Base-by-base conservation (phyloP, 2,888 invertebrate genomes). In the Lutraria lutraria region DNA sequence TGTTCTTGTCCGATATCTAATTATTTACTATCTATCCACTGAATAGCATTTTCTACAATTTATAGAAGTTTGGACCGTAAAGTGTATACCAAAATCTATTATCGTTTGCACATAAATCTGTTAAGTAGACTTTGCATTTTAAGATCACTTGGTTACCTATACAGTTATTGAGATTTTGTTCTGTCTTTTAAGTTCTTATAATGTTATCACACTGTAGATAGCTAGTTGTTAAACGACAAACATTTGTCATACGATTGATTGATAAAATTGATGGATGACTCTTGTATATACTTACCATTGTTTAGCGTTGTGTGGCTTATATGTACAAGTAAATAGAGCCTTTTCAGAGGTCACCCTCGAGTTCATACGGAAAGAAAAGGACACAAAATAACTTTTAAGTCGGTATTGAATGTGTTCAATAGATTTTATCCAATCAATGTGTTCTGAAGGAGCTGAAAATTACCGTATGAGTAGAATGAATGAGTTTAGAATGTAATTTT, bases 181-280 rank as follows among this genome's bases (percentile, higher is more conserved):
- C 0, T 25, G 63, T 25, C 63, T n/a, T 68, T n/a, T 68, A 68
- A 21, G 60, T 25, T n/a, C 63, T 68, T 12, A 25, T 68, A 68
- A 25, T 25, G 25, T 25, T 68, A 68, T 68, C 25, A 25, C n/a
- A 68, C 63, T 13, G 8, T 8, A 21, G 63, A 8, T 25, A 68
- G 63, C n/a, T 25, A 16, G 54, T 56, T 31, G 82, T 87, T 87
- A 87, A 84, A 89, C 25, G 89, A 80, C 82, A 87, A 89, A 89
- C 87, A 87, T 83, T 85, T 52, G n/a, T 85, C 56, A 56, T 63
- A 68, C 86, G 81, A 81, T 89, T 84, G 84, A 89, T 87, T 87
- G 86, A 86, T 89, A 89, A 85, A 82, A 53, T 53, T 86, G 83
- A 84, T 84, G 80, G 86, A 86, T 83, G 84, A 29, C 34, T 79